Base-by-base conservation (phyloP, 2,888 invertebrate genomes). In the Diploptera punctata region DNA sequence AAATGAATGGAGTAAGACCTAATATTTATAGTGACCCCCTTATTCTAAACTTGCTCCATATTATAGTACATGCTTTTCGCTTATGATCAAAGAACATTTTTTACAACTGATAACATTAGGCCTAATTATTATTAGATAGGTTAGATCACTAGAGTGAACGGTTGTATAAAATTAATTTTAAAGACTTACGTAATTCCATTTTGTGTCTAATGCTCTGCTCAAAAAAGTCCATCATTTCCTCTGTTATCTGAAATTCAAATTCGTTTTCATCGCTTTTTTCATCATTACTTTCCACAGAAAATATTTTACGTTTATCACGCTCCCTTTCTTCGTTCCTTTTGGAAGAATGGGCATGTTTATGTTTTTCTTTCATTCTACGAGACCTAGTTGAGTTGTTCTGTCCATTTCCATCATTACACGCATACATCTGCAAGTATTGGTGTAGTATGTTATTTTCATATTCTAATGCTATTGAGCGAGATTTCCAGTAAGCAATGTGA, bases 161-260 rank as follows among this genome's bases (percentile, higher is more conserved):
- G n/a, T n/a, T n/a, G n/a, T n/a, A n/a, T n/a, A n/a, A n/a, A n/a
- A n/a, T n/a, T n/a, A n/a, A n/a, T n/a, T n/a, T n/a, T n/a, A n/a
- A n/a, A n/a, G n/a, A 60, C 71, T 77, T 75, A 77, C 82, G 80
- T 21, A 83, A 73, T 76, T 86, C 83, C 76, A 83, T 80, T 77
- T 83, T 83, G 74, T 87, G 89, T 77, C 86, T 86, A 1, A 87
- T 85, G 77, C 90, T 90, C 71, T 85, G 83, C 76, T 85, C 85
- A 68, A 91, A 82, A 81, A 90, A 91, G 60, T 86, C 84, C 76
- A 89, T 83, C 83, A 87, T 89, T 72, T 89, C 89, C 75, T 89
- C 88, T 77, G 88, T 87, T 1, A 90, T 86, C 79, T 87, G 87
- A 78, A 90, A 85, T 74, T 86, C 84, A 49, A 84, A 77, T 21